Evolutionary conservation across 2,113 vertebrate genomes (phyloP).

Genomic region (Burhinus bistriatus): DNA sequence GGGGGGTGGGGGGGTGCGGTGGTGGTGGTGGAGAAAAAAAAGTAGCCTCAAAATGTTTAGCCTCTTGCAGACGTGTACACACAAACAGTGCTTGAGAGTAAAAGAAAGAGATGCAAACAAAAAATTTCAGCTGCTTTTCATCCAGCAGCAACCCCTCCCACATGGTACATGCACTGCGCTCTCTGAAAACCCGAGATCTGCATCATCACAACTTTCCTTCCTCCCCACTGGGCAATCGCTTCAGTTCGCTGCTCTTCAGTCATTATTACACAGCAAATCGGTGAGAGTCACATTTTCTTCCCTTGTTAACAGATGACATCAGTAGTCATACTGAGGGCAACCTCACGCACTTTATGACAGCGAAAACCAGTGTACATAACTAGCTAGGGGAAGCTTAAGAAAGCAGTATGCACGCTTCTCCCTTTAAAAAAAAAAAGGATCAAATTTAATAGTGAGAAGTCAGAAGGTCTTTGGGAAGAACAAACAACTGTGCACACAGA

Average conservation of each 20-base stretch:
- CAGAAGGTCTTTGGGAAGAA: neutral
- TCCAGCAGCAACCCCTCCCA: neutral
- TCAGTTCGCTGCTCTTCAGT: neutral
- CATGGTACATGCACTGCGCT: too few species aligned
- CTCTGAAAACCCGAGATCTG: neutral
- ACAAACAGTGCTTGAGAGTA: neutral
- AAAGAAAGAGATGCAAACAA: neutral
- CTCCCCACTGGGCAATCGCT: neutral
- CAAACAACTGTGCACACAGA: neutral
- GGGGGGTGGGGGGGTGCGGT: too few species aligned
- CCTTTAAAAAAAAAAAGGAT: neutral
- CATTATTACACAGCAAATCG: too few species aligned
- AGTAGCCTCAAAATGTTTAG: neutral
- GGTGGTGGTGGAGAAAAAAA: too few species aligned
- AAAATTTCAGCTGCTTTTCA: neutral
- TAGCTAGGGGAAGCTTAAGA: too few species aligned
- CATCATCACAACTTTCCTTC: neutral
- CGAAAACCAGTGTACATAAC: accelerated
- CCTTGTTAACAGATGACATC: neutral
- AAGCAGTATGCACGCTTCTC: neutral
- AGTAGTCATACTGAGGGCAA: neutral
- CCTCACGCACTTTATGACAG: neutral
- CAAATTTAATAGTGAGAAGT: neutral
- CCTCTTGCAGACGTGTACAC: neutral
- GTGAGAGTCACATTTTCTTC: neutral